These are phyloP conservation scores for Dicerorhinus sumatrensis DNA, from an alignment of 2,113 vertebrate genomes.

Conservation along the genomic window DNA sequence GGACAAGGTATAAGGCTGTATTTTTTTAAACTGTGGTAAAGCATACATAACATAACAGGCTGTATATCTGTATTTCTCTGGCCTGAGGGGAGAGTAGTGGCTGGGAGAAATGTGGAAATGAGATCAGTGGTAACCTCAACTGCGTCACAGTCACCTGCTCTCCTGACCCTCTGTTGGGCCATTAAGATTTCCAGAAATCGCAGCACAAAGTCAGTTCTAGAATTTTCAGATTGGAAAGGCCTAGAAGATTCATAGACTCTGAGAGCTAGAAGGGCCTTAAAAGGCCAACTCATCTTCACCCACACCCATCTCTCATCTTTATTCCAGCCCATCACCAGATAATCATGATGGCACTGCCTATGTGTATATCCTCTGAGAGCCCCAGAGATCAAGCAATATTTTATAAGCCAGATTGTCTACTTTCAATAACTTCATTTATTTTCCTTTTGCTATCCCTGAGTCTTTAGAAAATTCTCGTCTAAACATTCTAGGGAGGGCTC, in stretches of 20 bases:
- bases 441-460: neutral
- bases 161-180: neutral
- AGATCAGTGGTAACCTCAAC: constrained; percentile 4
- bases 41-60: neutral
- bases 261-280: neutral
- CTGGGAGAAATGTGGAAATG: neutral
- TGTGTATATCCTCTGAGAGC: neutral
- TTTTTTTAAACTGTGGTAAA: neutral
- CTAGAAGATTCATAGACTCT: constrained; percentile 30
- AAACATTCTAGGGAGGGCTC: neutral
- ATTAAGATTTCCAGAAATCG: constrained; percentile 25
- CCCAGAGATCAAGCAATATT: neutral
- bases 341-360: neutral
- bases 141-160: neutral
- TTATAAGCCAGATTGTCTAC: neutral
- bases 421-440: constrained; percentile 51
- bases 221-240: constrained; percentile 46
- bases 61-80: neutral
- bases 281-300: neutral
- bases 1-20: neutral
- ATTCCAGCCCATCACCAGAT: neutral
- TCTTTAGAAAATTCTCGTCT: constrained; percentile 25
- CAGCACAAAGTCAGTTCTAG: neutral
- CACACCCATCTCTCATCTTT: neutral
- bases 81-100: neutral